Conservation (phyloP, 2,797 vertebrate species). For the Calcarius lapponicus region DNA sequence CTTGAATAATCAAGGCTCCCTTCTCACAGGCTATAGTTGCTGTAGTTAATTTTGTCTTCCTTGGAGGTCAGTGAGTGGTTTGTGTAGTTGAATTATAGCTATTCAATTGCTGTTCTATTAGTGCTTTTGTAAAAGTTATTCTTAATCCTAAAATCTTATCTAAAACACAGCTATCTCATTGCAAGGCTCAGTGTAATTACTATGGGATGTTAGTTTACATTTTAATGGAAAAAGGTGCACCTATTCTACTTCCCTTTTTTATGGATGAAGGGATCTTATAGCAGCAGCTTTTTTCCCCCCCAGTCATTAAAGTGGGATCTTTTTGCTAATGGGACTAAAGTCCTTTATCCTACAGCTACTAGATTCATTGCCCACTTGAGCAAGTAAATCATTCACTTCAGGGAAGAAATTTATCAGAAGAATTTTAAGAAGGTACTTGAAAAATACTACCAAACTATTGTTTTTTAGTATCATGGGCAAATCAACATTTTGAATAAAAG, state of each 20-base stretch:
- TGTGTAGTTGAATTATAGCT: neutral
- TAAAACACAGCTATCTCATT: neutral
- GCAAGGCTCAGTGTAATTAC: neutral
- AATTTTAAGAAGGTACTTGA: neutral
- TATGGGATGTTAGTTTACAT: neutral
- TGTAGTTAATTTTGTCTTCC: neutral
- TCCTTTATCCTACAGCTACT: neutral
- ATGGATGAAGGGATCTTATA: neutral
- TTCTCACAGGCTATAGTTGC: neutral
- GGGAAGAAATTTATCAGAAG: neutral
- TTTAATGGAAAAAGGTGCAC: neutral
- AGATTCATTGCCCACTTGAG: neutral
- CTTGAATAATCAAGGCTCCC: slow-evolving; percentile 8
- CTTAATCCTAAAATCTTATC: neutral
- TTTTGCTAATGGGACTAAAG: neutral
- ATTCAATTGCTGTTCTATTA: neutral
- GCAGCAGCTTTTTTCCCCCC: neutral
- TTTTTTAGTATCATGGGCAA: neutral
- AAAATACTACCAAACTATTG: neutral
- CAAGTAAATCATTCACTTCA: neutral
- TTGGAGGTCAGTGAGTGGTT: neutral
- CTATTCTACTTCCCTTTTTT: neutral
- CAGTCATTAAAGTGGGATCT: neutral
- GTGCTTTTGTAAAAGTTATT: neutral
- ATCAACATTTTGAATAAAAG: neutral